A percentile compares a stretch with the other conserved stretches of the same genome.
Conservation (phyloP, 2,113 vertebrate species). For the Clinocottus analis region DNA sequence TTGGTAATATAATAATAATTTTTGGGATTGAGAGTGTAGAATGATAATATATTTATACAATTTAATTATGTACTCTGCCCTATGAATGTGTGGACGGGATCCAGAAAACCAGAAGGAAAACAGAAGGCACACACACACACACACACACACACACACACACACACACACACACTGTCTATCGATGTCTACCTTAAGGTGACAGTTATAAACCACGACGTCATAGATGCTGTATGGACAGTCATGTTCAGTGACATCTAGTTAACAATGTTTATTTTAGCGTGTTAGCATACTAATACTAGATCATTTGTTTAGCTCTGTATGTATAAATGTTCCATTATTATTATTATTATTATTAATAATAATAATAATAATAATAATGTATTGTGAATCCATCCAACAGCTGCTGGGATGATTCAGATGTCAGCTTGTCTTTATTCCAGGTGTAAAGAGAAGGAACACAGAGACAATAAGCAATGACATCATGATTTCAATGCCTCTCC, state of each 20-base stretch:
- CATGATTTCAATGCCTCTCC: not conserved
- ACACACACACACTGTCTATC: no score
- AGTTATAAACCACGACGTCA: no score
- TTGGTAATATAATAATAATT: not conserved
- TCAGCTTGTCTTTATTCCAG: not conserved
- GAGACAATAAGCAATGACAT: not conserved
- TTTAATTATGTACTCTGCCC: conserved; percentile 6
- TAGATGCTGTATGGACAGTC: no score
- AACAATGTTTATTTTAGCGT: no score
- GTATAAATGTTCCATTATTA: no score
- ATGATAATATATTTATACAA: conserved; percentile 6
- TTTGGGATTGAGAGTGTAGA: not conserved
- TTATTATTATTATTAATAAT: no score
- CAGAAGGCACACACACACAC: conserved; percentile 6
- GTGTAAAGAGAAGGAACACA: not conserved
- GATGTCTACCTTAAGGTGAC: no score
- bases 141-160: not conserved
- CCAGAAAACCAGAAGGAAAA: conserved; percentile 14
- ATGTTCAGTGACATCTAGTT: no score
- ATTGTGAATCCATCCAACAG: not conserved
- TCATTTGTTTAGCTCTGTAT: no score
- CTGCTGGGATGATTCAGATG: not conserved
- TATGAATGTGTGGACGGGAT: not conserved
- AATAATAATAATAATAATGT: no score
- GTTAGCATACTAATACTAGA: no score